Percentiles rank a stretch among this genome's conserved stretches.
Conservation (phyloP, 2,888 invertebrate genomes). For the Lepas anatifera region DNA sequence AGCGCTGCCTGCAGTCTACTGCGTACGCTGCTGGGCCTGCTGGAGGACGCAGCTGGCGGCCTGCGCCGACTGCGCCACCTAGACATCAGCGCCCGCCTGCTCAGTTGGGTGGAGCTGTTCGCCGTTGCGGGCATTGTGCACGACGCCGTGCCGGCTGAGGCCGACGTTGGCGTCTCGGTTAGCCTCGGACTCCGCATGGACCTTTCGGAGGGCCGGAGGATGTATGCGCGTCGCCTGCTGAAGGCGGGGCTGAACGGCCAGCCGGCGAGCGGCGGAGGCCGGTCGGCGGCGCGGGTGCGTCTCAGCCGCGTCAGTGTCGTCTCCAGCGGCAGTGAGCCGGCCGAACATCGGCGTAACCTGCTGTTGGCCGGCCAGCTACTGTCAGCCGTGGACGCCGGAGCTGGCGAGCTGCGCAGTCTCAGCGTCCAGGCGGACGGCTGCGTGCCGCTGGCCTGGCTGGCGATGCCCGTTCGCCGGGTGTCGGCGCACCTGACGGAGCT, state of each 20-base stretch:
- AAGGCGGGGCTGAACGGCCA: neutral
- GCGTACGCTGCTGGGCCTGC: neutral
- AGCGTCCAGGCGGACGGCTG: neutral
- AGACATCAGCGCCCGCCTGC: neutral
- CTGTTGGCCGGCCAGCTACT: neutral
- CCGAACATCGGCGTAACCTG: neutral
- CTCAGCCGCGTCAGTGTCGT: neutral
- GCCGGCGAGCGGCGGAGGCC: neutral
- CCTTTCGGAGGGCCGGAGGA: neutral
- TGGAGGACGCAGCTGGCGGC: neutral
- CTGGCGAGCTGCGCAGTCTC: neutral
- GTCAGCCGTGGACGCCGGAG: neutral
- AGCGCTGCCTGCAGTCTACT: neutral
- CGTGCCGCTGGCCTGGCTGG: neutral
- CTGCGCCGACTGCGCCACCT: neutral
- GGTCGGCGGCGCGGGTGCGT: neutral
- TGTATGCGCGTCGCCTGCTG: conserved; percentile 4
- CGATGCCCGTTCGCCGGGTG: neutral
- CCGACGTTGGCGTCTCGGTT: neutral
- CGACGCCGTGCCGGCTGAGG: neutral
- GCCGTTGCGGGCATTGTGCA: neutral
- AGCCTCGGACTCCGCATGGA: neutral
- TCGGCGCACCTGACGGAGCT: neutral
- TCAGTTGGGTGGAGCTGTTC: conserved; percentile 4
- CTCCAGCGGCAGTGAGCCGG: neutral